Evolutionary conservation across 2,888 invertebrate species (phyloP), one percentile per base, ranked within the genome.

Genomic region (Psylliodes chrysocephalus): DNA sequence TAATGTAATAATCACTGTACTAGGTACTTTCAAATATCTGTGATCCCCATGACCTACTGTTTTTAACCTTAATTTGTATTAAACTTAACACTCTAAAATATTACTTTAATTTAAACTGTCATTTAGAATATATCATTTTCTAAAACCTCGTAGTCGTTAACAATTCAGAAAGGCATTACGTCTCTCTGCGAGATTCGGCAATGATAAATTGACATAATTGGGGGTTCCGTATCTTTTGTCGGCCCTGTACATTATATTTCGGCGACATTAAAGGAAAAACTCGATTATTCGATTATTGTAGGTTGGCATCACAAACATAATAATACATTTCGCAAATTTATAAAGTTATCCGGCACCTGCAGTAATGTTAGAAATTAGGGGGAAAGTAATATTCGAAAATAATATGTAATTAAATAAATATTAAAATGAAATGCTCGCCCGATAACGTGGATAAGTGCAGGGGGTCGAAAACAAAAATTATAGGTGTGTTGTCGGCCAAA

Each of bases 281-380:
- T 46, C 55, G 66, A 64, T 62, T 60, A 64, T 56, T 66, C 68
- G 66, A 68, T 68, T 64, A 68, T 63, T 63, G 64, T 62, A 66
- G 66, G 66, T 56, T 60, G 65, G 52, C 63, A 66, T 60, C 64
- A 44, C 65, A 38, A 63, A 54, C 53, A 63, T 69, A 69, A 69
- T 69, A 57, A 69, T 49, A 69, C 40, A 69, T 65, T 69, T 53
- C 60, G 63, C 63, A 67, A 69, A 67, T 67, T 67, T 63, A 67
- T 69, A 65, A 65, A 69, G 67, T 69, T 69, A 69, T 69, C 65
- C 69, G 67, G 60, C 69, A 69, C 69, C 69, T 69, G 69, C 65
- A 60, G 57, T 69, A 63, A 67, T 69, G 59, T 69, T 69, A 69
- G 68, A 70, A 66, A 70, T 70, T 68, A 68, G 64, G 62, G 64